Base-by-base conservation (phyloP, 2,113 vertebrate species). In the Urocynchramus pylzowi region DNA sequence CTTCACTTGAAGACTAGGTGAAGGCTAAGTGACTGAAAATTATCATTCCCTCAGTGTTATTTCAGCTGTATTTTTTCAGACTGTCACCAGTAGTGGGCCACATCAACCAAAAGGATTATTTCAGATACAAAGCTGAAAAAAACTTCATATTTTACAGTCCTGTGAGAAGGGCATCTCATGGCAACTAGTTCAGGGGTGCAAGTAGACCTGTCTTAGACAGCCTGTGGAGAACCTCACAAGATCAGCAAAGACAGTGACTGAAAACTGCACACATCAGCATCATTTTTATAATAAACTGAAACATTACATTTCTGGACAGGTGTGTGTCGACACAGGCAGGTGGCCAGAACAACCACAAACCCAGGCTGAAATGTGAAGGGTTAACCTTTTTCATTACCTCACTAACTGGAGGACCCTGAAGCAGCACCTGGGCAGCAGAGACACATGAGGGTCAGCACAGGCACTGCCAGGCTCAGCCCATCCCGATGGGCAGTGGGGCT, bases 381-480 rank as follows among this genome's bases (percentile, higher is more conserved):
- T 50, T 35, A 1, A 11, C 17, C 17, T 59, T 30, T 68, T 42
- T 31, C 11, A 7, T 37, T 44, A 15, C 6, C 17, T 67, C 2
- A 0, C 30, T 11, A 5, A 14, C 26, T 68, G 44, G 26, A 68
- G 53, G 53, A 37, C n/a, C 45, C 26, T 31, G 45, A 68, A 22
- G 63, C 53, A 23, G 63, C 12, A 3, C 6, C 27, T 7, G 27
- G 44, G 21, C 22, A 52, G 63, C 37, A 52, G 63, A 37, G 33
- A 44, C 53, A 31, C 52, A 6, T 0, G 1, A 77, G 61, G 37
- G 26, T 17, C 61, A 86, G 26, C 0, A 0, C 52, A 65, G 70
- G 42, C 52, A 21, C 61, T 42, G 42, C 60, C 35, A 30, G 44
- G 61, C 84, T 76, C 71, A 44, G 71, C 37, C 33, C 33, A 27